phyloP scores from a whole-genome alignment of 2,797 vertebrate genomes.

The Halcyon leucocephala region DNA sequence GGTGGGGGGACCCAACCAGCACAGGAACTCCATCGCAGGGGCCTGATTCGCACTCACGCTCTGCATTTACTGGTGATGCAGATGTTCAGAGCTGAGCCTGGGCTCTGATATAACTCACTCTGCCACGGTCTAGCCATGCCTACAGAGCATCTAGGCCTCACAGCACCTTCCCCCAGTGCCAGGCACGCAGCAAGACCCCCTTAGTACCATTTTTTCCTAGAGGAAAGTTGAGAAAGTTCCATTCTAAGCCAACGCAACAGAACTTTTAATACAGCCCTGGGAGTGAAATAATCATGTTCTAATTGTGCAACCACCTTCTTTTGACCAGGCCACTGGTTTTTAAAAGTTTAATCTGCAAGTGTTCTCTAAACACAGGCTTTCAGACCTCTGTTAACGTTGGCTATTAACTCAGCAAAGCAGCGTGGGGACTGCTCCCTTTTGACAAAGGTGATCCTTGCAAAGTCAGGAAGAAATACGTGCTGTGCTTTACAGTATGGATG shows the following conservation, averaged over 20 bases:
- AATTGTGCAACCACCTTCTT: neutral
- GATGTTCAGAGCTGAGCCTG: neutral
- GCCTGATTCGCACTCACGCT: neutral
- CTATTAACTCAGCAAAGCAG: conserved; percentile 37
- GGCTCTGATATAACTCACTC: rapidly evolving
- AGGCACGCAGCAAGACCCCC: neutral
- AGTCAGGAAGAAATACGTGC: neutral
- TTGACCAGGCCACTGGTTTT: neutral
- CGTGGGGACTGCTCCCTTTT: conserved; percentile 11
- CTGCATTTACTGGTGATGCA: rapidly evolving
- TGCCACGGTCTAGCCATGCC: neutral
- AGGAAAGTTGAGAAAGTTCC: neutral
- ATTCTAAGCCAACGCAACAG: neutral
- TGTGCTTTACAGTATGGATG: neutral
- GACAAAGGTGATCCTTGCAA: conserved; percentile 42
- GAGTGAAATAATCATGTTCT: neutral
- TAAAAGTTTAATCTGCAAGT: neutral
- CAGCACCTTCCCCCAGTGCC: neutral
- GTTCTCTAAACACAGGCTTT: neutral
- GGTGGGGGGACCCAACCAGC: neutral
- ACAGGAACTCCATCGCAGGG: neutral
- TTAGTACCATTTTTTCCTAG: neutral
- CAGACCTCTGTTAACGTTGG: neutral
- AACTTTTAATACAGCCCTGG: neutral
- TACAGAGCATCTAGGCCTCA: neutral